phyloP scores from a whole-genome alignment of 2,113 vertebrate species.

The Labrus mixtus region DNA sequence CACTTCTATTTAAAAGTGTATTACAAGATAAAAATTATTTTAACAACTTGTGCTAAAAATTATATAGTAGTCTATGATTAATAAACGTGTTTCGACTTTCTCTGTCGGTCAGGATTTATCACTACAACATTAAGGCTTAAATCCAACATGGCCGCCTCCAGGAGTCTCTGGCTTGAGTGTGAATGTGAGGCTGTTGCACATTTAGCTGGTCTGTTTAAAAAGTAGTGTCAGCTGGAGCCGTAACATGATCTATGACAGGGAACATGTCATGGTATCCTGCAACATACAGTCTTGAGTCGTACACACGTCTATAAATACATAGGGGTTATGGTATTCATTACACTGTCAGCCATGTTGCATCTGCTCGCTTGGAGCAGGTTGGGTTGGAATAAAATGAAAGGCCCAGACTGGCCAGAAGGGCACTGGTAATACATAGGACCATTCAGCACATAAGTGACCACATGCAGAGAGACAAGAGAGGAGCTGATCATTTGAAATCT shows the following conservation, averaged over 20 bases:
- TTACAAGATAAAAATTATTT: not conserved
- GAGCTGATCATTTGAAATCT: constrained; percentile 4
- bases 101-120: not conserved
- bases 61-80: fast-evolving
- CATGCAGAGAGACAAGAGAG: not conserved
- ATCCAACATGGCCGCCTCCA: constrained; percentile 56
- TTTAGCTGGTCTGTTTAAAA: constrained; percentile 17
- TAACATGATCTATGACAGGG: constrained; percentile 55
- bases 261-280: constrained; percentile 53
- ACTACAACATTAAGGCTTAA: not conserved
- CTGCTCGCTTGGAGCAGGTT: constrained; percentile 7
- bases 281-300: constrained; percentile 42
- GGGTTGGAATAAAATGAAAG: not conserved
- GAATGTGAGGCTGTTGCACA: constrained; percentile 10
- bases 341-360: constrained; percentile 31
- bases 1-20: not conserved
- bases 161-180: not conserved
- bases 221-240: constrained; percentile 60
- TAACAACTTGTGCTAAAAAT: not conserved
- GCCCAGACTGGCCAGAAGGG: not conserved
- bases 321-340: constrained; percentile 51
- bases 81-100: not conserved
- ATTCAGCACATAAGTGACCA: not conserved
- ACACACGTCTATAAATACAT: constrained; percentile 67
- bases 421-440: not conserved